Evolutionary conservation across 2,113 vertebrate species (phyloP), one percentile per base, ranked within the genome.

Genomic region (Microcebus jonahi): DNA sequence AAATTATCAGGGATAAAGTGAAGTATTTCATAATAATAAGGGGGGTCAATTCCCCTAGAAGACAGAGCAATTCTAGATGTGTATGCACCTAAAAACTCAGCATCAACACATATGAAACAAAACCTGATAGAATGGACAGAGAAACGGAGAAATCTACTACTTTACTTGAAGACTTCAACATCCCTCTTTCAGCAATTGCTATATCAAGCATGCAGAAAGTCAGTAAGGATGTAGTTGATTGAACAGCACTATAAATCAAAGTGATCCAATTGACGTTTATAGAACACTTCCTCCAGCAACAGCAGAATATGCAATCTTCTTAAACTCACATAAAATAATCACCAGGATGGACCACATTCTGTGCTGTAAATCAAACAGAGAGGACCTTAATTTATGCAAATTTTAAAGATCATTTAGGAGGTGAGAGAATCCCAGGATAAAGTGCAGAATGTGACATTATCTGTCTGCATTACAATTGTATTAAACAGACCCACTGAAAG

Each of bases 161-260:
- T 77, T 13, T 48, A 59, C 10, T 68, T 27, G 8, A 8, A 55
- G 36, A 92, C 27, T 42, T 59, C 39, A 57, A 57, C 18, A 89
- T 0, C 27, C 1, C 20, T 90, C 29, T 73, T 57, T 67, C 25
- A 81, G 45, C 67, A 65, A 85, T 65, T 79, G 61, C 17, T 63
- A 6, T 21, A 34, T 39, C 39, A 68, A 88, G 48, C 20, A 15
- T 8, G 48, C 71, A 88, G 57, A 55, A 93, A 79, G 65, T 90
- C 31, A 81, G 36, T 67, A 57, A 86, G 48, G 23, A 86, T 67
- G 67, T 9, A 65, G 25, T 39, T 86, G 91, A 67, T 53, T 67
- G 55, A 96, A 86, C 31, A 75, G 79, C 55, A 81, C 27, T 71
- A 39, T 80, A 90, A 85, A 75, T 90, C 81, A 90, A 57, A 50